phyloP scores from a whole-genome alignment of 2,888 invertebrate genomes.

The Heliconius charithonia region DNA sequence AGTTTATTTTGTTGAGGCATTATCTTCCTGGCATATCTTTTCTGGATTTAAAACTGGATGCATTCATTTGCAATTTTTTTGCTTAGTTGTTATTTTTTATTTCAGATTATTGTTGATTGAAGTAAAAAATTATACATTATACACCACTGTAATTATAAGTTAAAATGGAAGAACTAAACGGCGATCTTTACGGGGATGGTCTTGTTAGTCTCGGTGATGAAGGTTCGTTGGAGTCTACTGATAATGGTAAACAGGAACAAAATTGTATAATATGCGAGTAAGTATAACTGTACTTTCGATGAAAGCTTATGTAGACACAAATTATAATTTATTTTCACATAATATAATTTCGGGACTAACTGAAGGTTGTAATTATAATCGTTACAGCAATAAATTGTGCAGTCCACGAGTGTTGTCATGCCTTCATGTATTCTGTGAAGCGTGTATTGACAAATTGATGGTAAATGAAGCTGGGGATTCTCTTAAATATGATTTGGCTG shows the following conservation, averaged over 20 bases:
- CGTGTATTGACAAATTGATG: constrained; percentile 92
- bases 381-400: constrained; percentile 87
- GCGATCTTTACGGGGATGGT: constrained; percentile 80
- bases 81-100: constrained; percentile 46
- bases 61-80: neutral
- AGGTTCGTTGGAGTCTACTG: constrained; percentile 77
- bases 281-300: constrained; percentile 56
- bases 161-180: constrained; percentile 85
- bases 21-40: too few species aligned
- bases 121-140: constrained; percentile 73
- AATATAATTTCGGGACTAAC: neutral
- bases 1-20: too few species aligned
- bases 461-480: constrained; percentile 88
- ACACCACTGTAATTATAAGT: constrained; percentile 77
- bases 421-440: constrained; percentile 97
- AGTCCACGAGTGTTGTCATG: constrained; percentile 95
- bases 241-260: constrained; percentile 83
- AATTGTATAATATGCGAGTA: constrained; percentile 87
- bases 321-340: neutral
- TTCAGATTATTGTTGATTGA: constrained; percentile 76
- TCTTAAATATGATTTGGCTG: constrained; percentile 85
- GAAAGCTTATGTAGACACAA: neutral
- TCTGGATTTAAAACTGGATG: neutral
- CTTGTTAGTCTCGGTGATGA: constrained; percentile 79
- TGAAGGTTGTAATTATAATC: constrained; percentile 8